Percentiles rank a stretch among this genome's conserved stretches.
Evolutionary conservation across 2,797 vertebrate genomes (phyloP).

Genomic region (Tiaroga cobitis): DNA sequence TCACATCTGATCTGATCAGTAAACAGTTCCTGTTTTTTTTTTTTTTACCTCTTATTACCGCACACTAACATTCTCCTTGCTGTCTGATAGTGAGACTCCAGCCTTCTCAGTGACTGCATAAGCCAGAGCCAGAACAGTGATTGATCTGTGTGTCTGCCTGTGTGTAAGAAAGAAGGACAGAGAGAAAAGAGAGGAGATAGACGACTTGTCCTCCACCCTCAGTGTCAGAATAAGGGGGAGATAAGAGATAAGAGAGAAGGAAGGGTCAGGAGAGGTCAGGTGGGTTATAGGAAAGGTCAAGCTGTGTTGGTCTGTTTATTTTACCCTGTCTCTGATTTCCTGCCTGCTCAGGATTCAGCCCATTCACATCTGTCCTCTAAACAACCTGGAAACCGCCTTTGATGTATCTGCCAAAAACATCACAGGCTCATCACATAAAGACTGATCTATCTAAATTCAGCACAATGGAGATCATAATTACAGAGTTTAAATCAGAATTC

Average conservation of each 20-base stretch:
- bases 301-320: slow-evolving; percentile 81
- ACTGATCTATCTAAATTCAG: slow-evolving; percentile 25
- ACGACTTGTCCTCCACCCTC: slow-evolving; percentile 70
- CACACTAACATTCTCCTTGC: neutral
- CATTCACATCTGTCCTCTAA: slow-evolving; percentile 47
- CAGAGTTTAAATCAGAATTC: slow-evolving; percentile 10
- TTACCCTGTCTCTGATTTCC: slow-evolving; percentile 81
- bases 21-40: neutral
- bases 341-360: slow-evolving; percentile 63
- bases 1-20: slow-evolving; percentile 21
- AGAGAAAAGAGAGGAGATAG: slow-evolving; percentile 63
- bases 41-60: neutral
- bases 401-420: slow-evolving; percentile 42
- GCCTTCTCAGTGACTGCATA: neutral
- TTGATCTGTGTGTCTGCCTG: slow-evolving; percentile 37
- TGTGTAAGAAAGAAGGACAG: slow-evolving; percentile 34
- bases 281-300: slow-evolving; percentile 65
- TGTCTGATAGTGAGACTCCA: neutral
- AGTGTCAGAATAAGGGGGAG: slow-evolving; percentile 76
- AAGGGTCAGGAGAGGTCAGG: slow-evolving; percentile 74
- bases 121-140: slow-evolving; percentile 34
- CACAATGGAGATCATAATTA: neutral
- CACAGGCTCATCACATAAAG: slow-evolving; percentile 16
- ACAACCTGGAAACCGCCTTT: slow-evolving; percentile 45
- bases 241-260: slow-evolving; percentile 81